A percentile compares a stretch with the other conserved stretches of the same genome.
Conservation (phyloP, 2,888 invertebrate species). For the Altica lythri region DNA sequence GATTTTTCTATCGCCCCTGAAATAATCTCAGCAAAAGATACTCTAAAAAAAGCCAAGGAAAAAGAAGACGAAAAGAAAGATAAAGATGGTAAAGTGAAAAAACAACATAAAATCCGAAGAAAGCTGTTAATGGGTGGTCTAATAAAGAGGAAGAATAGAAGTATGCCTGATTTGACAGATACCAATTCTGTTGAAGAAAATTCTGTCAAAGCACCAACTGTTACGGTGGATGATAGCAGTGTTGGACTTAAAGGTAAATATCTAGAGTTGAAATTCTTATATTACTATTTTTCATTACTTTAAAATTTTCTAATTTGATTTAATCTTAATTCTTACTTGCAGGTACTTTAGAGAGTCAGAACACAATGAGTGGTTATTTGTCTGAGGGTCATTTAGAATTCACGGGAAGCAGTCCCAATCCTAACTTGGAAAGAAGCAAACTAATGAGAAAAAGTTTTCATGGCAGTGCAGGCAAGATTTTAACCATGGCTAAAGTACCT, state of each 20-base stretch:
- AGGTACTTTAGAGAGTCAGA: constrained; percentile 56
- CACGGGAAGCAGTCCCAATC: constrained; percentile 69
- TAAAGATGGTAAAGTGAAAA: constrained; percentile 79
- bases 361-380: constrained; percentile 75
- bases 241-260: constrained; percentile 67
- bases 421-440: constrained; percentile 83
- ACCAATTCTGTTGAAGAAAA: constrained; percentile 64
- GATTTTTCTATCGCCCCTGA: constrained; percentile 72
- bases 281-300: too few species aligned
- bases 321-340: constrained; percentile 11
- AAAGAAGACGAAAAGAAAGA: constrained; percentile 66
- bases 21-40: constrained; percentile 48
- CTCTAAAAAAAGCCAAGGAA: constrained; percentile 59
- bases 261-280: too few species aligned
- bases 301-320: too few species aligned
- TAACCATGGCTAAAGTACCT: constrained; percentile 83
- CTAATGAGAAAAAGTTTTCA: constrained; percentile 89
- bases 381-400: constrained; percentile 88
- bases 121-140: constrained; percentile 88
- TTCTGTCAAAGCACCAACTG: constrained; percentile 54
- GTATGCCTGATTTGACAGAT: constrained; percentile 90
- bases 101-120: constrained; percentile 87
- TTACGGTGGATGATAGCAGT: constrained; percentile 76
- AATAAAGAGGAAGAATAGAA: constrained; percentile 84
- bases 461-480: constrained; percentile 79